phyloP scores from a whole-genome alignment of 2,113 vertebrate species.

The Galeopterus variegatus region DNA sequence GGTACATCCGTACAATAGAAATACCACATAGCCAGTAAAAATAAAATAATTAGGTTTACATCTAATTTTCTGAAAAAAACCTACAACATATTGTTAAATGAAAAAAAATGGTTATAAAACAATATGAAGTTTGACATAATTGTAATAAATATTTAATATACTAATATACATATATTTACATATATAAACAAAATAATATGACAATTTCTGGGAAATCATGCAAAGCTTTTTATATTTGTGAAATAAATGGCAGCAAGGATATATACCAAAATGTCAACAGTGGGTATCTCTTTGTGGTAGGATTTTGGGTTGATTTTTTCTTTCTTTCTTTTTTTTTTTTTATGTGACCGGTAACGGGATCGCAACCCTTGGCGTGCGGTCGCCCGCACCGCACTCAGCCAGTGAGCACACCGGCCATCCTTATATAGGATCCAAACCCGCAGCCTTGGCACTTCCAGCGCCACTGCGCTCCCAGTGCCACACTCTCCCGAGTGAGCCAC shows the following conservation, averaged over 20 bases:
- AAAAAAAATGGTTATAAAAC: neutral
- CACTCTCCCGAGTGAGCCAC: no score
- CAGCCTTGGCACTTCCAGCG: no score
- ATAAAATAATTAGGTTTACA: constrained; percentile 36
- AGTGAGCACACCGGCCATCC: no score
- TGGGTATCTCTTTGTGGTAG: neutral
- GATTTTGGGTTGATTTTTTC: neutral
- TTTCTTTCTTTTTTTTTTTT: no score
- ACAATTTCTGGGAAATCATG: constrained; percentile 26
- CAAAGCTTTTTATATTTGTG: constrained; percentile 46
- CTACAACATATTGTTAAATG: neutral
- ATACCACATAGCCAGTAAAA: neutral
- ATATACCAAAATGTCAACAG: constrained; percentile 19
- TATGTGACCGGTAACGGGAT: no score
- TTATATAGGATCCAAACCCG: no score
- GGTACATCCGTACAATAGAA: neutral
- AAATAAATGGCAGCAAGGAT: constrained; percentile 40
- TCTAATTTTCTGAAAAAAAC: constrained; percentile 18
- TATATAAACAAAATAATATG: constrained; percentile 40
- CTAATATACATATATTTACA: neutral
- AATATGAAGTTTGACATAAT: neutral
- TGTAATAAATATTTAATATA: constrained; percentile 34
- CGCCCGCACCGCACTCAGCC: no score
- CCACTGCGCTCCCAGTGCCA: no score
- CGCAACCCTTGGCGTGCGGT: no score